A percentile compares a stretch with the other conserved stretches of the same genome.
Evolutionary conservation across 2,797 vertebrate genomes (phyloP).

Genomic region (Gymnothorax javanicus): DNA sequence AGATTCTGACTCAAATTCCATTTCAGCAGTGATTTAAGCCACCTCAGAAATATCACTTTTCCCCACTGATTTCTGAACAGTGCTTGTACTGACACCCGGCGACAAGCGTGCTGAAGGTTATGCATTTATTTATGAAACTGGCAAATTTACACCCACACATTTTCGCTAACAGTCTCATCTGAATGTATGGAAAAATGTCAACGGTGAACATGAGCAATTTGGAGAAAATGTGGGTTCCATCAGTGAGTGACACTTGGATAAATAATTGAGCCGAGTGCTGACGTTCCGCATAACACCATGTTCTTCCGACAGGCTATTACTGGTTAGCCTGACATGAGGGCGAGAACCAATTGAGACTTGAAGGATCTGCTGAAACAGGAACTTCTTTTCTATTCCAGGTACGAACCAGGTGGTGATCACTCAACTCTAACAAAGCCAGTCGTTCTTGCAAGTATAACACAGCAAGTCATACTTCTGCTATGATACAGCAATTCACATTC

Average conservation of each 20-base stretch:
- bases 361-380: slow-evolving; percentile 21
- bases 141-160: slow-evolving; percentile 19
- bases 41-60: slow-evolving; percentile 16
- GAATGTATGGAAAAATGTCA: slow-evolving; percentile 31
- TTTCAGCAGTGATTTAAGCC: background rate
- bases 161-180: slow-evolving; percentile 9
- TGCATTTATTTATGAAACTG: slow-evolving; percentile 32
- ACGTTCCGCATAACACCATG: slow-evolving; percentile 4
- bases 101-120: slow-evolving; percentile 32
- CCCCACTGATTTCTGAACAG: background rate
- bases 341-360: slow-evolving; percentile 25
- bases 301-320: slow-evolving; percentile 34
- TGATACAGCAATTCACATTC: background rate
- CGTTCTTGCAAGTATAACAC: background rate
- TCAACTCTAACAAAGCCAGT: background rate
- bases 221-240: background rate
- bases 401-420: slow-evolving; percentile 13
- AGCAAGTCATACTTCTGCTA: background rate
- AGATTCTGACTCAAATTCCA: background rate
- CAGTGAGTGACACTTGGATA: slow-evolving; percentile 27
- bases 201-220: slow-evolving; percentile 18
- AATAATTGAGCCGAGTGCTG: slow-evolving; percentile 22
- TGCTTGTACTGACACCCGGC: background rate
- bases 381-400: slow-evolving; percentile 9
- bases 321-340: slow-evolving; percentile 13